These are phyloP conservation scores for Sphaerophoria taeniata DNA, from an alignment of 2,888 invertebrate species.

Conservation along the genomic window DNA sequence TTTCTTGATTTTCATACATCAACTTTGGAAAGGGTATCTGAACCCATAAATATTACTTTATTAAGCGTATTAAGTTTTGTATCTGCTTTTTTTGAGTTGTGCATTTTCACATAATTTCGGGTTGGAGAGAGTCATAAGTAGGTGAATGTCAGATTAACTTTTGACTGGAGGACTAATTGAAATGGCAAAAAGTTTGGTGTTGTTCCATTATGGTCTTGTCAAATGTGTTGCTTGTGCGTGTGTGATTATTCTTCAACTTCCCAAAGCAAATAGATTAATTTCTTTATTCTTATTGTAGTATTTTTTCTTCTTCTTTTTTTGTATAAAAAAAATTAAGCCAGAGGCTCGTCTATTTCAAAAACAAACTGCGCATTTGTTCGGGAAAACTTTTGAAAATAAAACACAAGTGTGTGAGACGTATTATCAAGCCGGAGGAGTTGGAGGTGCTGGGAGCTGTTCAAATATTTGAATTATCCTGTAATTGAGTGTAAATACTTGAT, in stretches of 20 bases:
- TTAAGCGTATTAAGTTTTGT: slow-evolving; percentile 49
- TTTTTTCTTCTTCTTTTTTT: too few relatives aligned
- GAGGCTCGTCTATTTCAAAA: slow-evolving; percentile 52
- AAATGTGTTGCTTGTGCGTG: neutral
- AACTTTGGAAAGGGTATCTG: slow-evolving; percentile 24
- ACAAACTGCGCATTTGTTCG: slow-evolving; percentile 14
- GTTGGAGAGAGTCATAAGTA: slow-evolving; percentile 14
- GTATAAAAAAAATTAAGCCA: neutral
- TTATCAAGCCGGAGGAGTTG: neutral
- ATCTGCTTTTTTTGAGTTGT: neutral
- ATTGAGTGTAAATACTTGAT: slow-evolving; percentile 72
- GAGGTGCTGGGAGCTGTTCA: slow-evolving; percentile 28
- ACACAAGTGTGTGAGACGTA: neutral
- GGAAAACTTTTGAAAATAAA: slow-evolving; percentile 12
- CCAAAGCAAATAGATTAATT: slow-evolving; percentile 7
- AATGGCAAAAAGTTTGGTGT: slow-evolving; percentile 51
- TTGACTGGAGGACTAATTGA: slow-evolving; percentile 54
- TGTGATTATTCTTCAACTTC: neutral
- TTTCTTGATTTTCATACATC: neutral
- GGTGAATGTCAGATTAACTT: slow-evolving; percentile 49
- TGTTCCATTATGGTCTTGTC: slow-evolving; percentile 22
- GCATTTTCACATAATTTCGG: neutral
- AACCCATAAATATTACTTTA: slow-evolving; percentile 47
- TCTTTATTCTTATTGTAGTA: neutral
- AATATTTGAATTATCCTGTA: slow-evolving; percentile 68